phyloP scores from a whole-genome alignment of 2,888 invertebrate genomes.

The Drosophila quinaria region DNA sequence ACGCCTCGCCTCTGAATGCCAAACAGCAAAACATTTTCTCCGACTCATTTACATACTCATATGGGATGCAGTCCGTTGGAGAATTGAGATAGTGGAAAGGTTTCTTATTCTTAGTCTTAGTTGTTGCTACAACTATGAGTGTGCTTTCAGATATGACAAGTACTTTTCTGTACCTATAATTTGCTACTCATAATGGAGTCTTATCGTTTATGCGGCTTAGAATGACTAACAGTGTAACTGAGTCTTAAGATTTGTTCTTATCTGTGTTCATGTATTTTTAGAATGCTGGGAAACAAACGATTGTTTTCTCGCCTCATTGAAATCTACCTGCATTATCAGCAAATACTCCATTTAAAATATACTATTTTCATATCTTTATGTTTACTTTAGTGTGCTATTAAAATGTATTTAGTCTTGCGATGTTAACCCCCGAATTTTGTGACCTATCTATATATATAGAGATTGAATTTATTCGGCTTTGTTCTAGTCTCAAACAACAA shows the following conservation, averaged over 20 bases:
- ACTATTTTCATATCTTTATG: background rate
- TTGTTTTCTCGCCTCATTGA: background rate
- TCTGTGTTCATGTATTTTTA: slow-evolving; percentile 11
- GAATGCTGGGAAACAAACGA: background rate
- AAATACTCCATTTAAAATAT: background rate
- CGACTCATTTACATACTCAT: slow-evolving; percentile 62
- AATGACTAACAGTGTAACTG: background rate
- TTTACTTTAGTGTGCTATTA: background rate
- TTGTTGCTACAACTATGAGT: slow-evolving; percentile 11
- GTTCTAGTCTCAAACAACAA: no score
- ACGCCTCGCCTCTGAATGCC: slow-evolving; percentile 49
- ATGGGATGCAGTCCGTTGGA: slow-evolving; percentile 27
- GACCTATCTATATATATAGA: background rate
- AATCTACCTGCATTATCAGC: slow-evolving; percentile 14
- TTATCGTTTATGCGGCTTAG: slow-evolving; percentile 1
- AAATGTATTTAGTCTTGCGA: no score
- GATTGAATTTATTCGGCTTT: background rate
- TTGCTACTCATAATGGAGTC: background rate
- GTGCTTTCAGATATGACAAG: slow-evolving; percentile 12
- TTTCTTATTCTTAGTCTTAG: slow-evolving; percentile 9
- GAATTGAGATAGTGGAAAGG: slow-evolving; percentile 27
- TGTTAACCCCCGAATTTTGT: background rate
- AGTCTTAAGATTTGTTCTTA: slow-evolving; percentile 5
- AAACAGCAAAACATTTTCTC: slow-evolving; percentile 58
- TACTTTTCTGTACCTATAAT: slow-evolving; percentile 10